Conservation (phyloP, 23 tunicate species). For the Ascidia mentula region DNA sequence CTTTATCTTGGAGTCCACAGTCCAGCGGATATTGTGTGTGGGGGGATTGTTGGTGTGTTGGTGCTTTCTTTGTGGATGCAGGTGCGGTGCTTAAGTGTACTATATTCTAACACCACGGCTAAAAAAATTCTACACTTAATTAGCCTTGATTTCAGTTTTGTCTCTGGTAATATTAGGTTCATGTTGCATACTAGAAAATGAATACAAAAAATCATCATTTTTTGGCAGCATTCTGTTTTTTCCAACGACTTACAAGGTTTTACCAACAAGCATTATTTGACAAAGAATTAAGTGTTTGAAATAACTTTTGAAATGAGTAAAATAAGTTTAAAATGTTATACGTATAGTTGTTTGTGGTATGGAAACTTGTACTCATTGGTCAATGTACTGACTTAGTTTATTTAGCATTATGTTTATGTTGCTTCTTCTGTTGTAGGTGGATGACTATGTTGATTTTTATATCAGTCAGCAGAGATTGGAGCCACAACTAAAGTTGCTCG, state of each 20-base stretch:
- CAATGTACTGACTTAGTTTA: not conserved
- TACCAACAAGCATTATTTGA: too few relatives aligned
- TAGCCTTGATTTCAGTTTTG: not conserved
- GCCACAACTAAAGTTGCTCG: conserved; percentile 36
- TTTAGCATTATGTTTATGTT: not conserved
- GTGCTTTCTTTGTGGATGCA: conserved; percentile 91
- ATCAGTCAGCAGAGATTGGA: conserved; percentile 89
- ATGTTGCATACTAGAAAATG: too few relatives aligned
- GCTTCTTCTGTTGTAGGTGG: conserved; percentile 45
- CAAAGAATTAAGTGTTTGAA: too few relatives aligned
- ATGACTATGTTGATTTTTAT: conserved; percentile 79
- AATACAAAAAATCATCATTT: too few relatives aligned
- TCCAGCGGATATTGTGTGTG: conserved; percentile 99
- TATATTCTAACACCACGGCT: not conserved
- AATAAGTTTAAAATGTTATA: not conserved
- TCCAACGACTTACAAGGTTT: too few relatives aligned
- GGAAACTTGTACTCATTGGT: not conserved
- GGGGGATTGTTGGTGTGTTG: conserved; percentile 93
- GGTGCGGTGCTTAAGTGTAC: conserved; percentile 14
- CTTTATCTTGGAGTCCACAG: conserved; percentile 97
- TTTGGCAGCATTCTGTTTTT: too few relatives aligned
- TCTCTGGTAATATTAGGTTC: too few relatives aligned
- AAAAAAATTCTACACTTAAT: not conserved
- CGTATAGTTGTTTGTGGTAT: too few relatives aligned
- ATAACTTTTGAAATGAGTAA: not conserved